Conservation (phyloP, 2,888 invertebrate genomes). For the Aleiodes testaceus region DNA sequence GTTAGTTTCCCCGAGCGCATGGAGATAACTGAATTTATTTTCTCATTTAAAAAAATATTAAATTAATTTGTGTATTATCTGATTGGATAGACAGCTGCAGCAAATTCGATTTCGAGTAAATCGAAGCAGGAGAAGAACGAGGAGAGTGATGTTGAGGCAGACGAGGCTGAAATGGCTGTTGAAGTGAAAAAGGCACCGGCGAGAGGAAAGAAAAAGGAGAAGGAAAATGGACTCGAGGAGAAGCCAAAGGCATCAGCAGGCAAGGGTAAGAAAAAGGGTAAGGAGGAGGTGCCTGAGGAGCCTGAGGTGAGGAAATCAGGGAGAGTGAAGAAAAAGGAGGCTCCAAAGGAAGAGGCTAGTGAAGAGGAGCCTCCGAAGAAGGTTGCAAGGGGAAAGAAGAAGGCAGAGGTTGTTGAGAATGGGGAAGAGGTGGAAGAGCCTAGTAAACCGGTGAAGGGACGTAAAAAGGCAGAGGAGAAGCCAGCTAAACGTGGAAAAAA, state of each 20-base stretch:
- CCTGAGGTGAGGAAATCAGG: not conserved
- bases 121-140: constrained; percentile 11
- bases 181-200: not conserved
- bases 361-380: constrained; percentile 23
- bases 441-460: not conserved
- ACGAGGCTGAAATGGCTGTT: constrained; percentile 1
- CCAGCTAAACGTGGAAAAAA: constrained; percentile 38
- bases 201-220: not conserved
- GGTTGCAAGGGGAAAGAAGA: constrained; percentile 44
- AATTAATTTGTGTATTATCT: not conserved
- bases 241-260: constrained; percentile 65
- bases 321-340: not conserved
- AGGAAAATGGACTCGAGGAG: constrained; percentile 22
- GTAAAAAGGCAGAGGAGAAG: constrained; percentile 40
- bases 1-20: constrained; percentile 52
- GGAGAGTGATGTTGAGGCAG: not conserved
- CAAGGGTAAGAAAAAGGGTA: not conserved
- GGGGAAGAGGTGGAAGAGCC: constrained; percentile 45
- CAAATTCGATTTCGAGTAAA: not conserved
- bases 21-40: not conserved
- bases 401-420: constrained; percentile 63
- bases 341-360: not conserved
- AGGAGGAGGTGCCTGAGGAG: not conserved
- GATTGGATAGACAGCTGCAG: not conserved
- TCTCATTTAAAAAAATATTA: not conserved